Evolutionary conservation across 2,113 vertebrate genomes (phyloP), one percentile per base, ranked within the genome.

Genomic region (Pterocles burchelli): DNA sequence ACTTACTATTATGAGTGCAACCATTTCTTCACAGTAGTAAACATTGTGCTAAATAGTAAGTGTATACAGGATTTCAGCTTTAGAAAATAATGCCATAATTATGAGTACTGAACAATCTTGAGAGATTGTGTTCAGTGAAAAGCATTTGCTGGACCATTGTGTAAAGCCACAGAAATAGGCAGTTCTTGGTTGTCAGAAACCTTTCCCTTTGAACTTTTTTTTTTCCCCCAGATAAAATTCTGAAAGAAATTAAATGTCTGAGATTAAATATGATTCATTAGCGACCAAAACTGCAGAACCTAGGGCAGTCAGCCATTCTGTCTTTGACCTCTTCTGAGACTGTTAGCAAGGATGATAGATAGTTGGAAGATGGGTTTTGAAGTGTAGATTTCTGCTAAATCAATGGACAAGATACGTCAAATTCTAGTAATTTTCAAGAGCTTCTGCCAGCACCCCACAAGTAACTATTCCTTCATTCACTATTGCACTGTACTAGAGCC

Each of bases 1-100:
- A 20, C 46, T 51, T 70, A 26, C 66, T 67, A n/a, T 36, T 88
- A 48, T 18, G 51, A 85, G 54, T 31, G 41, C 57, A 74, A 14
- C 75, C 72, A n/a, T 85, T 91, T 90, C 77, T 67, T 90, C 82
- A 55, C 79, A 84, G 72, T 59, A 86, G 55, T 75, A 90, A 91
- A 90, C 68, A 31, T 12, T 20, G 13, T 77, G 68, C 57, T 63
- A 29, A 78, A 34, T 20, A 16, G 54, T 46, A 59, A 58, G 2
- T 7, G 22, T 34, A 24, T 41, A 17, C 17, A 79, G 54, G 36
- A 79, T 33, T 24, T n/a, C 29, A 43, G 55, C 29, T 77, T 59
- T 28, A 31, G 38, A 52, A 93, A 94, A 81, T 46, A 20, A 80
- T 28, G 57, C 18, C 25, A n/a, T 49, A 58, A 11, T 95, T 84